Evolutionary conservation across 1,140 invertebrate species (phyloP).

Genomic region (Dendrolimus kikuchii): DNA sequence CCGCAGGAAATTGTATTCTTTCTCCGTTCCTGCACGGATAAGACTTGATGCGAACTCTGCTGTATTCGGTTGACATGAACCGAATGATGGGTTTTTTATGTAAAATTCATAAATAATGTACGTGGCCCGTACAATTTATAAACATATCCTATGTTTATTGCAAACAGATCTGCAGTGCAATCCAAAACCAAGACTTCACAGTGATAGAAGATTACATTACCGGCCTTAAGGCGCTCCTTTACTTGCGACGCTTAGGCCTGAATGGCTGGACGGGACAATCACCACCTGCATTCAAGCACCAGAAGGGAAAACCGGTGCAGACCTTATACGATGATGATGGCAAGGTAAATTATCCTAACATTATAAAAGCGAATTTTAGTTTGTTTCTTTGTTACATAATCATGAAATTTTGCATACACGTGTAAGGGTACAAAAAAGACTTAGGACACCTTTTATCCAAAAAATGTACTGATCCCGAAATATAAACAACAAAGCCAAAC

Average conservation of each 20-base stretch:
- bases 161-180: conserved; percentile 90
- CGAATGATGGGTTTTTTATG: too few species aligned
- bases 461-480: too few species aligned
- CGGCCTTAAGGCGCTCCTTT: conserved; percentile 92
- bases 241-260: conserved; percentile 79
- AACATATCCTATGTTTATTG: conserved; percentile 4
- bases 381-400: too few species aligned
- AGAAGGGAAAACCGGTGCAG: conserved; percentile 91
- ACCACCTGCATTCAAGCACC: conserved; percentile 90
- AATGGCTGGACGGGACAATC: conserved; percentile 94
- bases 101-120: too few species aligned
- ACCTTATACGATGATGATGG: conserved; percentile 76
- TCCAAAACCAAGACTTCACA: conserved; percentile 99
- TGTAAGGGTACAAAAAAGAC: too few species aligned
- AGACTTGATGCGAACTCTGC: too few species aligned
- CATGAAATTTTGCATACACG: too few species aligned
- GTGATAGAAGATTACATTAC: conserved; percentile 94
- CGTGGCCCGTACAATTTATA: neutral
- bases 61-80: too few species aligned
- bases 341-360: conserved; percentile 67
- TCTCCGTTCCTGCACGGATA: too few species aligned
- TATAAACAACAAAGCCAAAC: too few species aligned
- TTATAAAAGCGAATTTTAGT: neutral
- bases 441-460: too few species aligned
- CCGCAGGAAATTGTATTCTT: too few species aligned